Evolutionary conservation across 2,113 vertebrate genomes (phyloP), one percentile per base, ranked within the genome.

Genomic region (Trinectes maculatus): DNA sequence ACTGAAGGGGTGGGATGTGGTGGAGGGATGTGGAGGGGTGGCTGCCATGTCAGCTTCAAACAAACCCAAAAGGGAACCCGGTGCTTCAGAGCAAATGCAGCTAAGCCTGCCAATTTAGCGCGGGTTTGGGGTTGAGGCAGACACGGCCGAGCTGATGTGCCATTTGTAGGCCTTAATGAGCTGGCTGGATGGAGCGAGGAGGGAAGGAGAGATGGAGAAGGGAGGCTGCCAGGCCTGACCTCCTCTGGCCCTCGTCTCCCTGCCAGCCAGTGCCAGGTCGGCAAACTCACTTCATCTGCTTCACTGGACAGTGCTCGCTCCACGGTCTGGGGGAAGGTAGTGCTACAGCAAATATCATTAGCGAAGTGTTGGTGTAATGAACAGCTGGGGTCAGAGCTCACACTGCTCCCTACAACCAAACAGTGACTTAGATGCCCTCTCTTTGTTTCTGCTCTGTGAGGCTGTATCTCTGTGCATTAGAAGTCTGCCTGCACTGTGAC

Each of bases 141-240:
- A 93, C 89, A 90, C 88, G 85, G 55, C 82, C 36, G 51, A 89
- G 85, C 83, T 91, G 94, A 91, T 89, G 94, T 93, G 93, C 92
- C 92, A 95, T 95, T 94, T 96, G 94, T 95, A 93, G 93, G 94
- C 89, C 93, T 82, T 94, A 96, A 96, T 96, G 95, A 96, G 94
- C 90, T 94, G 92, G 92, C 91, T 91, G 89, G 90, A 92, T 86
- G 36, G 76, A 74, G 83, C 62, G 83, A 82, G 77, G 79, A 74
- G 73, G 57, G 83, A 85, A 73, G 78, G 67, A 68, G 67, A 79
- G 78, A 28, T 24, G 59, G 51, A 76, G 67, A 70, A 44, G 70
- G 52, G 48, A 71, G 77, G 71, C 79, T 84, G 83, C 82, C 85
- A 83, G 76, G 66, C 74, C 77, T 88, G 85, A 88, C 88, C 85